Conservation (phyloP, 2,113 vertebrate genomes). For the Myxocyprinus asiaticus region DNA sequence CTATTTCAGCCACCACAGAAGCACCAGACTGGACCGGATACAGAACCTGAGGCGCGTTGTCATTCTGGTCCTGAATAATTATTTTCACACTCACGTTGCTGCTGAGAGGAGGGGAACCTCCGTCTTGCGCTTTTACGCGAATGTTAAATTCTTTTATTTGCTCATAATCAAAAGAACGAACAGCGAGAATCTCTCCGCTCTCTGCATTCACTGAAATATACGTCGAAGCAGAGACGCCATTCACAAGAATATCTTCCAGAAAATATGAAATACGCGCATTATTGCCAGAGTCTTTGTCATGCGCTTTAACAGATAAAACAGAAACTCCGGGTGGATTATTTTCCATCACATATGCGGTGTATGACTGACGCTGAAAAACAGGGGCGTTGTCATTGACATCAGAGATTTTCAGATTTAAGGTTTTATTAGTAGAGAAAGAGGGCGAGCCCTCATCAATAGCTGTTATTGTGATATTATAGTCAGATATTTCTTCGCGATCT, state of each 20-base stretch:
- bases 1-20: constrained; percentile 55
- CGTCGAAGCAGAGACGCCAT: constrained; percentile 48
- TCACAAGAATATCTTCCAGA: constrained; percentile 44
- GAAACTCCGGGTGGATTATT: constrained; percentile 51
- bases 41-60: constrained; percentile 64
- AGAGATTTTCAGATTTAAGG: constrained; percentile 46
- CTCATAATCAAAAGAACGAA: constrained; percentile 61
- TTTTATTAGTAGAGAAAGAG: constrained; percentile 47
- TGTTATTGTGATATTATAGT: constrained; percentile 61
- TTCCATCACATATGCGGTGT: constrained; percentile 46
- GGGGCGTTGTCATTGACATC: constrained; percentile 59
- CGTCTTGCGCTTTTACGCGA: constrained; percentile 54
- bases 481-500: constrained; percentile 54
- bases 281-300: constrained; percentile 51
- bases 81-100: constrained; percentile 57
- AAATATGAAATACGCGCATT: constrained; percentile 55
- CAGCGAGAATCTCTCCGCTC: background rate
- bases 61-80: constrained; percentile 67
- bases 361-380: constrained; percentile 47
- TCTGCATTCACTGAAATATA: constrained; percentile 60
- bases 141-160: constrained; percentile 51
- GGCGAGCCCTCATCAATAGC: constrained; percentile 54
- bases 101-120: constrained; percentile 55
- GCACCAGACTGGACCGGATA: constrained; percentile 55
- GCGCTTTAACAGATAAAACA: constrained; percentile 48